Base-by-base conservation (phyloP, 2,113 vertebrate species). In the Siniperca chuatsi region DNA sequence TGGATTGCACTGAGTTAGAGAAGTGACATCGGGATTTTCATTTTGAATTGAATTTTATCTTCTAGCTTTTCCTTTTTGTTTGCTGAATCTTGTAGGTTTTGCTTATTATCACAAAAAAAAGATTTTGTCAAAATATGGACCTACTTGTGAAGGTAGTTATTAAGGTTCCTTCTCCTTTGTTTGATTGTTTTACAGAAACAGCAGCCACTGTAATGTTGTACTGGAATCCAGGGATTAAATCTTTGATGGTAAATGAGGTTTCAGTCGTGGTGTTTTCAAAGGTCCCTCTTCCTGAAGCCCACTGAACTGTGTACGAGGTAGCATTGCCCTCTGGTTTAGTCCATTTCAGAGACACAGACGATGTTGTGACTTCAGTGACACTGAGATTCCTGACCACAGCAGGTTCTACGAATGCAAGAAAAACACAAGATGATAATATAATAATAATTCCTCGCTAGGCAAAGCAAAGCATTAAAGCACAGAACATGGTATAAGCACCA, bases 171-270 rank as follows among this genome's bases (percentile, higher is more conserved):
- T 46, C 29, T 52, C 89, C 89, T 9, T 29, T 6, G 6, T 69
- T 80, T 46, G 48, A 25, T 4, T 9, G 0, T 4, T 37, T 0
- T 55, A 7, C 70, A 58, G 76, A 62, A 29, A 70, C 72, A 54
- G 89, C 82, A 6, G 54, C 8, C 25, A 90, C 89, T 48, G 68
- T 25, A 4, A 90, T 52, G 33, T 25, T 73, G 25, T 88, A 88
- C 29, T 55, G 21, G 6, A 1, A 20, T 33, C 86, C 86, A 46
- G 86, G 58, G 0, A 0, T 46, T 29, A 87, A 58, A 35, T 13
- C 0, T 0, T 3, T 10, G 54, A 87, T 72, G 7, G 25, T 77
- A 11, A 76, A 44, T 10, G 3, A 58, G 18, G 77, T 84, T 6
- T 46, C 21, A 20, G 0, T 40, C 0, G 40, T 79, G 13, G 1